Base-by-base conservation (phyloP, 2,797 vertebrate species). In the Helicolenus hilgendorfi region DNA sequence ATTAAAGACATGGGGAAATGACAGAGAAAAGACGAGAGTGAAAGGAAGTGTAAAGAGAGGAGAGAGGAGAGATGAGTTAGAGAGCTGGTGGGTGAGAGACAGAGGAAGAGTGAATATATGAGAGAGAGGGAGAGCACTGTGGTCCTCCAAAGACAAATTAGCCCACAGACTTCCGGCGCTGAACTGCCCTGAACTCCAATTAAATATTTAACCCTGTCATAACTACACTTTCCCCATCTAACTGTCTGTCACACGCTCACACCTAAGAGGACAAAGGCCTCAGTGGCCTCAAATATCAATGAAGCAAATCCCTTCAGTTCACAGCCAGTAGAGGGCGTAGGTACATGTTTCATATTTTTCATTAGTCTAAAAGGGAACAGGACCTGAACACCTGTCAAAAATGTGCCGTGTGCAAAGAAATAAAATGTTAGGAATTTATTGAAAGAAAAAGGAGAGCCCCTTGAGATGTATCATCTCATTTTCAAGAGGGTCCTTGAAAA, bases 181-280 rank as follows among this genome's bases (percentile, higher is more conserved):
- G 77, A 81, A 81, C 70, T 86, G 77, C 68, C 79, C 59, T 81
- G 72, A 88, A 83, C 87, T 83, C 88, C 72, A 86, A 94, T 90
- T 92, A 93, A 92, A 94, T 91, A 92, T 94, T 92, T 91, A 93
- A 92, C 85, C 83, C 82, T 14, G 85, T 92, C 91, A 91, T 84
- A 86, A 81, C 85, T 70, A 62, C 67, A 77, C 24, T 26, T 45
- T 55, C 41, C 78, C 72, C 26, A 20, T 79, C 72, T 41, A 62
- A 77, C 70, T 22, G 63, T 78, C 77, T 68, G 68, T 81, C 85
- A 53, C 2, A 70, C 1, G 56, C 64, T 77, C 36, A 60, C 38
- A 75, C 56, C 15, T 31, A 29, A 13, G 11, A 83, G 18, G 82
- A 79, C 68, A 70, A 55, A 83, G 53, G 68, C n/a, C 24, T 60